These are phyloP conservation scores for Steatornis caripensis DNA, from an alignment of 2,113 vertebrate species.

Conservation along the genomic window DNA sequence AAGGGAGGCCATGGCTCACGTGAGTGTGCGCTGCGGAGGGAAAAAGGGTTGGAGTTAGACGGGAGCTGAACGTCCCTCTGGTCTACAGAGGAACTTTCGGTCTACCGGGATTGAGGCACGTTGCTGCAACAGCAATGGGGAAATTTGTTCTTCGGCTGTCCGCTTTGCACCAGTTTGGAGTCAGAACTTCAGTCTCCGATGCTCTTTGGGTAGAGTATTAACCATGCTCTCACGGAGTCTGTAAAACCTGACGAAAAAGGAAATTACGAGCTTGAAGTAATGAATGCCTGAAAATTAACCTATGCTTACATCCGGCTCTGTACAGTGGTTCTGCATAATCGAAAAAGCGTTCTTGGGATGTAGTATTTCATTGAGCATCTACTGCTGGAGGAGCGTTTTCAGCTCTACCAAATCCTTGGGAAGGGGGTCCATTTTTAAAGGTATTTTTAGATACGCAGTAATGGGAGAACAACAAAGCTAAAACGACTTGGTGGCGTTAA, in stretches of 20 bases:
- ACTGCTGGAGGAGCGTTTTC: neutral
- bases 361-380: neutral
- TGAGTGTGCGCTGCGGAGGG: too few relatives aligned
- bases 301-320: fast-evolving
- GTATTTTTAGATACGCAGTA: neutral
- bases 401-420: neutral
- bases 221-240: fast-evolving
- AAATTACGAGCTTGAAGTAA: neutral
- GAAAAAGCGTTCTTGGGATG: neutral
- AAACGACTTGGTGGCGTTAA: neutral
- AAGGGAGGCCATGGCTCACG: neutral
- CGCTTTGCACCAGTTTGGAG: neutral
- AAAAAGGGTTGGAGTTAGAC: neutral
- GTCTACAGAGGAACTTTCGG: neutral
- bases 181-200: neutral
- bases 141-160: neutral
- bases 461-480: neutral
- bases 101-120: fast-evolving
- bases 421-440: neutral
- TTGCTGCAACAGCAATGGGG: neutral
- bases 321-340: neutral
- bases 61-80: neutral
- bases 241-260: neutral
- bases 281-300: neutral
- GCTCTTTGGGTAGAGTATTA: neutral